Percentiles rank a stretch among this genome's conserved stretches.
phyloP scores from a whole-genome alignment of 2,797 vertebrate genomes.

The Aselliscus stoliczkanus region DNA sequence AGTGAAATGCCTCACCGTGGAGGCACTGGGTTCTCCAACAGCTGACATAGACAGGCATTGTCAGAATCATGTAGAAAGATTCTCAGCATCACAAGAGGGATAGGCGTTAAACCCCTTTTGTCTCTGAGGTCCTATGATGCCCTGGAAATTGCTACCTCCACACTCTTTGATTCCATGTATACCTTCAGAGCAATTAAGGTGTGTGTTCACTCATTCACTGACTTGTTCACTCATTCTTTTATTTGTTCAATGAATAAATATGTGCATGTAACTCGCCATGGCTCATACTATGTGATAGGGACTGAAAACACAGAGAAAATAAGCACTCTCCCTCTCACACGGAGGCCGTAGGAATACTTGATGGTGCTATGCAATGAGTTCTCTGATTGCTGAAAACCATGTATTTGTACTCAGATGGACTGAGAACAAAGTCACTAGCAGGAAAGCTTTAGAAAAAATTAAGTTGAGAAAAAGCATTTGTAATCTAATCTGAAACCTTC shows the following conservation, averaged over 20 bases:
- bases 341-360: background rate
- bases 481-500: background rate
- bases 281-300: background rate
- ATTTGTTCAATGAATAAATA: background rate
- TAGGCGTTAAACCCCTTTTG: background rate
- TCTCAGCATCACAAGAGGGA: background rate
- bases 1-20: background rate
- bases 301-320: background rate
- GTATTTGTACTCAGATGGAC: rapidly evolving
- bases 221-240: background rate
- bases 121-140: background rate
- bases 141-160: background rate
- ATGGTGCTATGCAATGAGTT: background rate
- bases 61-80: background rate
- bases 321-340: background rate
- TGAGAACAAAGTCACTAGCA: background rate
- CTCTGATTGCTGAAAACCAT: background rate
- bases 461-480: background rate
- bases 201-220: background rate
- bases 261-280: background rate
- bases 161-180: background rate
- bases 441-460: background rate
- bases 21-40: background rate
- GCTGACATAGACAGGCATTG: background rate
- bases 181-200: background rate